Percentiles rank a stretch among this genome's conserved stretches.
These are phyloP conservation scores for Odocoileus virginianus DNA, from an alignment of 2,113 vertebrate species.

Conservation along the genomic window DNA sequence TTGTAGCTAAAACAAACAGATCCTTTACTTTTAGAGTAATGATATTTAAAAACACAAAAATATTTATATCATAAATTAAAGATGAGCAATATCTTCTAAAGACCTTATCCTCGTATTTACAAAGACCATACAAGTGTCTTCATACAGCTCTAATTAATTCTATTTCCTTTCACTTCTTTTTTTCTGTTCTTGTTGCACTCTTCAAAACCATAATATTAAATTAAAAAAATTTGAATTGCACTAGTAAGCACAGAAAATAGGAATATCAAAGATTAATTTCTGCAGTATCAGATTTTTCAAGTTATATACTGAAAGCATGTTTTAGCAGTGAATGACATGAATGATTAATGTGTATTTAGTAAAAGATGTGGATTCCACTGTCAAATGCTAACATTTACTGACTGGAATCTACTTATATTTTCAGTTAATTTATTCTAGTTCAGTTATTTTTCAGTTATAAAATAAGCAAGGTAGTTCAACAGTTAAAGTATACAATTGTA, in stretches of 20 bases:
- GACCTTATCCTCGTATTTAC: neutral
- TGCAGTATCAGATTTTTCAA: neutral
- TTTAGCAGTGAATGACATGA: neutral
- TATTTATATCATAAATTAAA: neutral
- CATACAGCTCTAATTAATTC: neutral
- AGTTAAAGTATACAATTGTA: neutral
- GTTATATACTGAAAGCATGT: neutral
- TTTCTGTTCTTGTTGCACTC: neutral
- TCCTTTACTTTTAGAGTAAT: neutral
- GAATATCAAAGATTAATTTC: conserved; percentile 23
- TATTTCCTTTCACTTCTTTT: conserved; percentile 9
- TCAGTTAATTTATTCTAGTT: conserved; percentile 17
- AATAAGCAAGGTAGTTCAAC: neutral
- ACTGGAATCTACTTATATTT: neutral
- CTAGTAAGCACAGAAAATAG: conserved; percentile 11
- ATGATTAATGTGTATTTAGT: neutral
- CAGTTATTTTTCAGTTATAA: conserved; percentile 18
- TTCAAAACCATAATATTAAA: conserved; percentile 17
- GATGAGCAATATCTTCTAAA: neutral
- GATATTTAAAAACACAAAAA: neutral
- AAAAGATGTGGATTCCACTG: neutral
- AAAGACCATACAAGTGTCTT: neutral
- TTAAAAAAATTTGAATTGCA: conserved; percentile 22
- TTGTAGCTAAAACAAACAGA: conserved; percentile 16
- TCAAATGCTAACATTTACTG: conserved; percentile 25